Conservation (phyloP, 2,888 invertebrate genomes). For the Hipparchia sbordonii region DNA sequence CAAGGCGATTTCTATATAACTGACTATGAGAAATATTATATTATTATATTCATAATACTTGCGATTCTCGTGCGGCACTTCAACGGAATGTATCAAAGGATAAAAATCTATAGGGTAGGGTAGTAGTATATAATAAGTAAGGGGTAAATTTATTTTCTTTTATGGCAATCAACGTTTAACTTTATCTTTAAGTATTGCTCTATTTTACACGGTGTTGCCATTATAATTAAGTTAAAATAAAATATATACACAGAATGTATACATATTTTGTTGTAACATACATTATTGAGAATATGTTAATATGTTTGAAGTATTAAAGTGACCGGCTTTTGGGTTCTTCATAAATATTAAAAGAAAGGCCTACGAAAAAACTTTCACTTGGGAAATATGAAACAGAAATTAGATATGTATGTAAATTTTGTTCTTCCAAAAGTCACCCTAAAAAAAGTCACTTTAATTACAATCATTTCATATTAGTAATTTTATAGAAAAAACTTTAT, state of each 20-base stretch:
- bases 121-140: no score
- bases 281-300: slow-evolving; percentile 19
- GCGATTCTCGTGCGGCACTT: neutral
- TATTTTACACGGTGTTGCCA: no score
- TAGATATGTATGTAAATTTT: slow-evolving; percentile 51
- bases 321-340: slow-evolving; percentile 47
- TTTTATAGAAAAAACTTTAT: no score
- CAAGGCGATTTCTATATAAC: neutral
- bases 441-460: slow-evolving; percentile 22
- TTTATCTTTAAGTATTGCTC: neutral
- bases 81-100: neutral
- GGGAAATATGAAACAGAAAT: slow-evolving; percentile 54
- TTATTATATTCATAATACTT: neutral
- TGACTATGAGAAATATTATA: neutral
- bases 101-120: no score
- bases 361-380: slow-evolving; percentile 64
- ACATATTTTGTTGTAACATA: neutral
- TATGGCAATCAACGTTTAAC: neutral
- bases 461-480: neutral
- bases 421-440: slow-evolving; percentile 18
- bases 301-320: slow-evolving; percentile 13
- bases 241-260: no score
- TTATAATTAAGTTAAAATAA: no score
- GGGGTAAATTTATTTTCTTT: neutral
- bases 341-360: slow-evolving; percentile 75